A percentile compares a stretch with the other conserved stretches of the same genome.
Evolutionary conservation across 2,113 vertebrate genomes (phyloP).

Genomic region (Bujurquina vittata): DNA sequence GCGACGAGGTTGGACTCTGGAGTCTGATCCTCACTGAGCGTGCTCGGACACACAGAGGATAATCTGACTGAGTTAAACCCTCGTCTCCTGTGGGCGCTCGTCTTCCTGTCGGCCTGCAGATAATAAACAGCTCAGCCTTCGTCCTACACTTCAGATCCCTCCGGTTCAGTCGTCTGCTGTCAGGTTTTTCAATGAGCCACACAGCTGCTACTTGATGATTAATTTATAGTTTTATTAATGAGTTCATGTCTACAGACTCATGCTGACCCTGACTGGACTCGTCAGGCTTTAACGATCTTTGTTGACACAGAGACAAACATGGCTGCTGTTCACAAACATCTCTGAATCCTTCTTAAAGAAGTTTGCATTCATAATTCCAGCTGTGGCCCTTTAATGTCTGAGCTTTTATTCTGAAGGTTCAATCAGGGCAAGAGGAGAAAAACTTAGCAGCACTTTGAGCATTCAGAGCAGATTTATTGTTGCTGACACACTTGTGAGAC

Average conservation of each 20-base stretch:
- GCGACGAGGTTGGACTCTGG: background rate
- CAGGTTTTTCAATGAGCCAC: background rate
- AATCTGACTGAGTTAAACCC: constrained; percentile 11
- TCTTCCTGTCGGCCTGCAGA: background rate
- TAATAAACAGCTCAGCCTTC: background rate
- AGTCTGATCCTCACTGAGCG: background rate
- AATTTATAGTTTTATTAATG: background rate
- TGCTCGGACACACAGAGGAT: constrained; percentile 1
- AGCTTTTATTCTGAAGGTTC: too few relatives aligned
- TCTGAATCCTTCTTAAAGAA: background rate
- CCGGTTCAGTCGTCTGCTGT: background rate
- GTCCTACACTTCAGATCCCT: too few relatives aligned
- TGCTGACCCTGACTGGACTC: background rate
- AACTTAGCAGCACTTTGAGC: too few relatives aligned
- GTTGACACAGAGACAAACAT: background rate
- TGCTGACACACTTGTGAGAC: too few relatives aligned
- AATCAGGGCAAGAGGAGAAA: background rate
- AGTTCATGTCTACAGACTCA: background rate
- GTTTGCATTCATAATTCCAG: too few relatives aligned
- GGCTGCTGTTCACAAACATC: background rate
- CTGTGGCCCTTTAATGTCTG: too few relatives aligned
- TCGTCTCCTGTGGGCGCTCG: background rate
- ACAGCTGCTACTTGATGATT: background rate
- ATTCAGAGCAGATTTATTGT: too few relatives aligned
- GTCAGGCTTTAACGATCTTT: too few relatives aligned